Conservation (phyloP, 2,797 vertebrate species). For the Sebastes aleutianus region DNA sequence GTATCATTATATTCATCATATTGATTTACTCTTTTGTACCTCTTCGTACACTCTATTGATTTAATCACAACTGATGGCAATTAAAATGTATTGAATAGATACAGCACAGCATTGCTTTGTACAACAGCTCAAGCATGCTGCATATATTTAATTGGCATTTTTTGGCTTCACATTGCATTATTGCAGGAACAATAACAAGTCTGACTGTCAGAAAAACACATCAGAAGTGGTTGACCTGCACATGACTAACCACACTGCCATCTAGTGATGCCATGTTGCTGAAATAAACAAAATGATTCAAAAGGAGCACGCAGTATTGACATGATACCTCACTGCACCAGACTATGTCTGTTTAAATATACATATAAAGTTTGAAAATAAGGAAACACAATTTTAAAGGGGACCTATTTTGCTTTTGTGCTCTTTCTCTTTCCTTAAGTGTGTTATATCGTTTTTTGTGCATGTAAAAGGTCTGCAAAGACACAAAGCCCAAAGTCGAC, state of each 20-base stretch:
- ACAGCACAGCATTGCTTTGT: background rate
- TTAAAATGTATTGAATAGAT: background rate
- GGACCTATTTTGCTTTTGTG: too few relatives aligned
- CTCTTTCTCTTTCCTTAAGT: too few relatives aligned
- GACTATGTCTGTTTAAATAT: background rate
- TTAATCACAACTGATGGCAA: background rate
- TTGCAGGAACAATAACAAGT: background rate
- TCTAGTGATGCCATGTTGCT: constrained; percentile 46
- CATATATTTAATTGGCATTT: background rate
- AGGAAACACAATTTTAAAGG: background rate
- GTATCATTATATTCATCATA: background rate
- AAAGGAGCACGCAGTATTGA: background rate
- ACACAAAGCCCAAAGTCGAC: too few relatives aligned
- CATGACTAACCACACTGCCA: constrained; percentile 56
- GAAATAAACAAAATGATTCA: background rate
- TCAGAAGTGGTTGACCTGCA: background rate
- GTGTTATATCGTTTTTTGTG: too few relatives aligned
- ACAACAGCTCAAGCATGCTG: background rate
- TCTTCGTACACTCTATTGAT: background rate
- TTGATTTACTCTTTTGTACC: background rate
- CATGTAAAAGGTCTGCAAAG: too few relatives aligned
- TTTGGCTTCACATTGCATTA: background rate
- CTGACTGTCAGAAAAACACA: background rate
- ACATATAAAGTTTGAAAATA: background rate
- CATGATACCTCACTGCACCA: background rate